Conservation (phyloP, 2,888 invertebrate genomes). For the Lapara coniferarum region DNA sequence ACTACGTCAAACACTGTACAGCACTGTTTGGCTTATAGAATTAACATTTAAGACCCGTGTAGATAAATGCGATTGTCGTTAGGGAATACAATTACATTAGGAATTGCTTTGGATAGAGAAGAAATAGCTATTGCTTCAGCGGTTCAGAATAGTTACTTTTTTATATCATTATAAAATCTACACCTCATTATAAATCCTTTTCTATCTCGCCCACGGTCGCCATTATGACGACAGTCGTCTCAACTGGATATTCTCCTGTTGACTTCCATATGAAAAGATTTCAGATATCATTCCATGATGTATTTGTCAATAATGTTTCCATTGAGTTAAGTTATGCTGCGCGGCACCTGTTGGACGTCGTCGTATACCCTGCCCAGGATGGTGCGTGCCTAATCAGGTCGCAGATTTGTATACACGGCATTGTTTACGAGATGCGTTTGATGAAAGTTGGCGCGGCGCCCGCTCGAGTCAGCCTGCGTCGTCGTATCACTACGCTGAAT, state of each 20-base stretch:
- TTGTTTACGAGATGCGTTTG: constrained; percentile 49
- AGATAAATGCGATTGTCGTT: no score
- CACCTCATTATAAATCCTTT: no score
- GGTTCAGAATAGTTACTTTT: no score
- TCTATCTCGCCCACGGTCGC: no score
- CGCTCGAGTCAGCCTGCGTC: constrained; percentile 26
- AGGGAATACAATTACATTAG: no score
- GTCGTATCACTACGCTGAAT: constrained; percentile 22
- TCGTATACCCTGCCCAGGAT: background rate
- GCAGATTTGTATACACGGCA: constrained; percentile 36
- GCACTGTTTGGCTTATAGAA: no score
- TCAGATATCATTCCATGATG: background rate
- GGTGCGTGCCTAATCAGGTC: constrained; percentile 34
- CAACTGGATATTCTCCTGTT: no score
- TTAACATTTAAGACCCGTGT: background rate
- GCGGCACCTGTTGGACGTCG: background rate
- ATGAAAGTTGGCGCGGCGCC: constrained; percentile 52
- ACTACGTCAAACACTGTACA: background rate
- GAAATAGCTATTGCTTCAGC: no score
- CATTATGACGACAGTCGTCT: no score
- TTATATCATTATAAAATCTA: no score
- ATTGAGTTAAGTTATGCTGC: background rate
- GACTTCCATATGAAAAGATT: no score
- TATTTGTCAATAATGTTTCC: background rate
- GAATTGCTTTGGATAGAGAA: no score